Evolutionary conservation across 2,113 vertebrate species (phyloP), one percentile per base, ranked within the genome.

Genomic region (Salvelinus fontinalis): DNA sequence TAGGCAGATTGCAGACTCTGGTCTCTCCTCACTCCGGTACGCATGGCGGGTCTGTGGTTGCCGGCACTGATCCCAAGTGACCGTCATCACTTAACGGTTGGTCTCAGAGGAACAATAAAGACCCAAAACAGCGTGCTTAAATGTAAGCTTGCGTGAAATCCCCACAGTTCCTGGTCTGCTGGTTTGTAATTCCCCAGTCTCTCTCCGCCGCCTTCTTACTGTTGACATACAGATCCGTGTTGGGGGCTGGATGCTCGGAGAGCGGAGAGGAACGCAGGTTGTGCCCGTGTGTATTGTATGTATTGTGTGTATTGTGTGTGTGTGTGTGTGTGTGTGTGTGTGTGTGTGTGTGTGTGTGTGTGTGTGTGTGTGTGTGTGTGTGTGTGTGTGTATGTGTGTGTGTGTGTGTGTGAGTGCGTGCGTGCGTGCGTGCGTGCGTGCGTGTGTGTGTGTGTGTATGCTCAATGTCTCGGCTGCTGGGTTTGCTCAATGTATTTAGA

Each of bases 61-160:
- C 39, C 20, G 24, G 79, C 83, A 48, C 70, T 67, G 57, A 79
- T 78, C 86, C 83, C 82, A 77, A 80, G 79, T 88, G 77, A 84
- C 84, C 77, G 83, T 75, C 83, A 84, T 90, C 86, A 89, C 89
- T 88, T 85, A 84, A 92, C 90, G 80, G 84, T 88, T 69, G 72
- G 78, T 91, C 90, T 92, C 85, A 24, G 75, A 70, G 88, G 89
- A 84, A 89, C 84, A 87, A 90, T 90, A 87, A 90, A 87, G 86
- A 92, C 84, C 84, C 81, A 85, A 80, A 88, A 88, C 79, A 74
- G 81, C 67, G 67, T 80, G 75, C 72, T 87, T 89, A 89, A 87
- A 90, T 89, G 77, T 91, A 93, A 92, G 89, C 88, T 85, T 83
- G 79, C 89, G 79, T 92, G 81, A 93, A 91, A 90, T 90, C 83